Evolutionary conservation across 2,113 vertebrate species (phyloP).

Genomic region (Tachysurus fulvidraco): DNA sequence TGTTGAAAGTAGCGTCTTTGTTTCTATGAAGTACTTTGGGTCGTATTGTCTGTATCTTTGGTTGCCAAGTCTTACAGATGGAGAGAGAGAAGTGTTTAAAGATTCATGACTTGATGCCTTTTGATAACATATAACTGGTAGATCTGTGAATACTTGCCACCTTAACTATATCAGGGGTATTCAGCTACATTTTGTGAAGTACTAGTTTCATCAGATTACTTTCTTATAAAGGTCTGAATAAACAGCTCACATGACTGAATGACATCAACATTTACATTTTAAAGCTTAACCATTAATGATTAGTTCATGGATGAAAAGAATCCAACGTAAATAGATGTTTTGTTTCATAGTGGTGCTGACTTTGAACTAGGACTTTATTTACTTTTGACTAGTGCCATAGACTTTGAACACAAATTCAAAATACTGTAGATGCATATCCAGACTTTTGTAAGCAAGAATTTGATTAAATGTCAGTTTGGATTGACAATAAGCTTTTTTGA

Average conservation of each 20-base stretch:
- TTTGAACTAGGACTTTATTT: no score
- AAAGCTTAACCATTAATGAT: not conserved
- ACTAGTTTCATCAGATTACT: not conserved
- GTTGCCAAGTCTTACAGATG: constrained; percentile 30
- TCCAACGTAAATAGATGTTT: not conserved
- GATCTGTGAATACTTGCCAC: not conserved
- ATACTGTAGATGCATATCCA: not conserved
- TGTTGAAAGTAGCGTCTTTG: constrained; percentile 47
- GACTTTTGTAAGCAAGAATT: not conserved
- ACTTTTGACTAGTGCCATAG: not conserved
- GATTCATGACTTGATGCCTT: not conserved
- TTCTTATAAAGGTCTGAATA: not conserved
- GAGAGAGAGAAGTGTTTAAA: not conserved
- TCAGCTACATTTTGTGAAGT: not conserved
- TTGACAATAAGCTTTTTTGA: not conserved
- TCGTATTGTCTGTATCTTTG: constrained; percentile 3
- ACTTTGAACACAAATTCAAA: not conserved
- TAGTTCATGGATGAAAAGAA: not conserved
- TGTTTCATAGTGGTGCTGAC: not conserved
- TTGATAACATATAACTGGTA: not conserved
- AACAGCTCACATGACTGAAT: not conserved
- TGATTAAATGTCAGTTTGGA: not conserved
- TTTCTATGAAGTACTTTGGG: constrained; percentile 5
- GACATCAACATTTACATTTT: not conserved
- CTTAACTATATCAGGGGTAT: not conserved